phyloP scores from a whole-genome alignment of 2,888 invertebrate genomes.

The Drosophila planitibia region DNA sequence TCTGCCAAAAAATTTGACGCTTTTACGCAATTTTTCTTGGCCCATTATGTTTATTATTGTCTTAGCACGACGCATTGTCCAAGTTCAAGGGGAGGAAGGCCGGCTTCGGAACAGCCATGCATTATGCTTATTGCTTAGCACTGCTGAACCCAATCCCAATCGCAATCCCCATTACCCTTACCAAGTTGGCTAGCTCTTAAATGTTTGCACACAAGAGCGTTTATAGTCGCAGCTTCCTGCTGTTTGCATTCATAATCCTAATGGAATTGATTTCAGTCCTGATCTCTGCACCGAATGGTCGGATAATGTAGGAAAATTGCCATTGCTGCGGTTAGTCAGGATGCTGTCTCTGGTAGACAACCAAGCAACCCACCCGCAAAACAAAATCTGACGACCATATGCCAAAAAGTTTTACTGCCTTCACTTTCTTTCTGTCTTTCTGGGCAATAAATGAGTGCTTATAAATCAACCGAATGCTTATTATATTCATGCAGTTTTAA shows the following conservation, averaged over 20 bases:
- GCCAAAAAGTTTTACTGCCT: constrained; percentile 52
- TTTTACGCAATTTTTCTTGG: constrained; percentile 66
- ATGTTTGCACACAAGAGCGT: constrained; percentile 81
- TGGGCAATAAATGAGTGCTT: constrained; percentile 69
- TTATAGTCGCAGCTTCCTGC: constrained; percentile 73
- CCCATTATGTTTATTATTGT: constrained; percentile 76
- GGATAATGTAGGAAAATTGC: constrained; percentile 72
- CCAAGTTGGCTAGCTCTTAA: constrained; percentile 39
- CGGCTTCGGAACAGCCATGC: constrained; percentile 40
- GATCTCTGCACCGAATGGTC: constrained; percentile 54
- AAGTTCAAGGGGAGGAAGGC: constrained; percentile 16
- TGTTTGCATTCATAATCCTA: constrained; percentile 81
- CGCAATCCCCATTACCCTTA: constrained; percentile 12
- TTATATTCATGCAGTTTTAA: constrained; percentile 82
- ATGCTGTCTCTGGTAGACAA: constrained; percentile 36
- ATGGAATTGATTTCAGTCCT: constrained; percentile 77
- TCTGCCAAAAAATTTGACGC: constrained; percentile 53
- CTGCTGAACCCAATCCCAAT: background rate
- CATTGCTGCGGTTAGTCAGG: constrained; percentile 63
- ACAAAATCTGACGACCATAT: constrained; percentile 60
- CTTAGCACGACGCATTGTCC: constrained; percentile 44
- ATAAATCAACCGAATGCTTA: constrained; percentile 77
- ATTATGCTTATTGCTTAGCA: constrained; percentile 74
- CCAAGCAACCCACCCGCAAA: background rate
- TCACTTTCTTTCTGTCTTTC: constrained; percentile 1